Conservation (phyloP, 2,888 invertebrate genomes). For the Dysmachus trigonus region DNA sequence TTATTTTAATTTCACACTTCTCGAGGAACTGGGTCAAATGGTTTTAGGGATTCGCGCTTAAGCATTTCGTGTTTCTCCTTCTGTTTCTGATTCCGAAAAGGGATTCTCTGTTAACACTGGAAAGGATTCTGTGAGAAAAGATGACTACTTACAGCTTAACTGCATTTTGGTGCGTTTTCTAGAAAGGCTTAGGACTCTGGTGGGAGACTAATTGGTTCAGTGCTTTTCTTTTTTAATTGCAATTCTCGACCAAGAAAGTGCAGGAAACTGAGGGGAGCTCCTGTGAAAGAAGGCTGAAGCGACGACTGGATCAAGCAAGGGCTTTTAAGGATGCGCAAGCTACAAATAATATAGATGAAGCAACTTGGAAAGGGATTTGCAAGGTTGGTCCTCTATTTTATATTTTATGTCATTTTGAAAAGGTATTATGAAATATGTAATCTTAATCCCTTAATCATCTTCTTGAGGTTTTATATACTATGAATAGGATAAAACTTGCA, state of each 20-base stretch:
- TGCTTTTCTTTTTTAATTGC: neutral
- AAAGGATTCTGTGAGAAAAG: neutral
- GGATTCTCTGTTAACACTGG: neutral
- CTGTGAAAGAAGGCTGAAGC: neutral
- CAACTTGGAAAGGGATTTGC: neutral
- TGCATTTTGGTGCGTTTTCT: neutral
- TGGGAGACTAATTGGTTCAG: neutral
- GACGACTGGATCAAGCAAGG: neutral
- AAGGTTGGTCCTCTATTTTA: neutral
- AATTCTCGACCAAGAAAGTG: neutral
- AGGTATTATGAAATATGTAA: neutral
- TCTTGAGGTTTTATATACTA: neutral
- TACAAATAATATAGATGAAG: neutral
- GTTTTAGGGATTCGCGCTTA: neutral
- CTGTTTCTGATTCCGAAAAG: neutral
- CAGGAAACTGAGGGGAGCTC: neutral
- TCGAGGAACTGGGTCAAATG: neutral
- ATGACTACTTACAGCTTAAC: slow-evolving; percentile 1
- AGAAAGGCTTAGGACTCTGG: neutral
- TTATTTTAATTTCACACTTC: slow-evolving; percentile 14
- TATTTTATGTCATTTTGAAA: neutral
- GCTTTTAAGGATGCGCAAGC: neutral
- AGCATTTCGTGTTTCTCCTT: neutral
- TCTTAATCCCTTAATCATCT: neutral
- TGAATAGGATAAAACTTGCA: neutral